These are phyloP conservation scores for Fulica atra DNA, from an alignment of 2,113 vertebrate species.

Conservation along the genomic window DNA sequence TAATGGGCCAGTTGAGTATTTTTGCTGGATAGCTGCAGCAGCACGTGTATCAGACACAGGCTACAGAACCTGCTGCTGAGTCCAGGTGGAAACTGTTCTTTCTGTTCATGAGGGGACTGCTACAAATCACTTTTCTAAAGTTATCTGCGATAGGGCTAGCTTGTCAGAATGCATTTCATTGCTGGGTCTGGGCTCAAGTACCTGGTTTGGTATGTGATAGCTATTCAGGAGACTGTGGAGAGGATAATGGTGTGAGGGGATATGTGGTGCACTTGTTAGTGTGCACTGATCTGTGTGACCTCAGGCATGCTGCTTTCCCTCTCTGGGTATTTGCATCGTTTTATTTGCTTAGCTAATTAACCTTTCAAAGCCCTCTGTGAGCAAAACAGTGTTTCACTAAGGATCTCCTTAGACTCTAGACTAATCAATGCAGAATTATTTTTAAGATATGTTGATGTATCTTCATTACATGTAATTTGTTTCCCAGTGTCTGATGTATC, in stretches of 20 bases:
- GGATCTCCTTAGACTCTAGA: neutral
- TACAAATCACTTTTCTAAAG: neutral
- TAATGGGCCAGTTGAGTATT: neutral
- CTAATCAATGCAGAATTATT: neutral
- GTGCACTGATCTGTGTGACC: neutral
- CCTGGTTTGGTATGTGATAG: neutral
- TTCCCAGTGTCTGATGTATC: neutral
- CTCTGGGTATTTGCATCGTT: neutral
- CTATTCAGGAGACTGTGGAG: neutral
- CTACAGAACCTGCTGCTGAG: neutral
- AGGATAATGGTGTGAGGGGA: neutral
- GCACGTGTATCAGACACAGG: neutral
- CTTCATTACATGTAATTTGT: neutral
- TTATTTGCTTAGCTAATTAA: neutral
- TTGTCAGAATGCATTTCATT: neutral
- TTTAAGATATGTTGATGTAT: neutral
- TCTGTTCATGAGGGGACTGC: neutral
- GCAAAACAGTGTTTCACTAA: neutral
- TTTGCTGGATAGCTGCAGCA: neutral
- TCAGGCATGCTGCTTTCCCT: neutral
- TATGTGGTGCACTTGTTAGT: neutral
- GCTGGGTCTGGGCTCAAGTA: neutral
- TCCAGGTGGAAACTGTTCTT: neutral
- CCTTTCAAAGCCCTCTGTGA: neutral
- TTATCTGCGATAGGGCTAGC: neutral